phyloP scores from a whole-genome alignment of 2,888 invertebrate genomes.

The Caprella mutica region DNA sequence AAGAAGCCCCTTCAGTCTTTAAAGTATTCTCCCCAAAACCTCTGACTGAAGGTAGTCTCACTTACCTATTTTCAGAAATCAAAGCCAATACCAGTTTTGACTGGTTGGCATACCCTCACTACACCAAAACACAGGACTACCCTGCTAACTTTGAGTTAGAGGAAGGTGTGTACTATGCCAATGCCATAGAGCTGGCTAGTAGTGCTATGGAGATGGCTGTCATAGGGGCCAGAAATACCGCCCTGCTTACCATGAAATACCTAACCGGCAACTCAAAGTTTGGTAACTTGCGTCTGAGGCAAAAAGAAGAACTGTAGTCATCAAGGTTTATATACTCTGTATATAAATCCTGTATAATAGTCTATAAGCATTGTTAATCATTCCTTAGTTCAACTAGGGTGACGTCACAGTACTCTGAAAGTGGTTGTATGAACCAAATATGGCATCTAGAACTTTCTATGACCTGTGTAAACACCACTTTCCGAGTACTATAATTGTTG shows the following conservation, averaged over 20 bases:
- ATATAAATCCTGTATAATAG: no score
- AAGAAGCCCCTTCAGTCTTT: constrained; percentile 42
- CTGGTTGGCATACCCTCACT: constrained; percentile 51
- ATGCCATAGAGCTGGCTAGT: constrained; percentile 53
- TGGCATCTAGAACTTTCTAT: no score
- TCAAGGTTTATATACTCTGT: no score
- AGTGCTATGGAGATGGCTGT: constrained; percentile 58
- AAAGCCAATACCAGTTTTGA: constrained; percentile 39
- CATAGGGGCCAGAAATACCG: constrained; percentile 51
- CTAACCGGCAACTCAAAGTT: constrained; percentile 29
- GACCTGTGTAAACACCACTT: no score
- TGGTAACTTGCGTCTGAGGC: background rate
- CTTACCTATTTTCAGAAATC: constrained; percentile 44
- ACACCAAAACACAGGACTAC: constrained; percentile 39
- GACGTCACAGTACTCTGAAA: no score
- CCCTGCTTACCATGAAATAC: constrained; percentile 46
- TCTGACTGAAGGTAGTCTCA: constrained; percentile 42
- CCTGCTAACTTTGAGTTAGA: constrained; percentile 45
- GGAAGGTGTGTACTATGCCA: constrained; percentile 49
- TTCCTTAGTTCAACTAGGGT: no score
- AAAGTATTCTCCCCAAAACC: constrained; percentile 49
- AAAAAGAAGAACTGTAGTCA: constrained; percentile 25
- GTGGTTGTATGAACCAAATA: no score
- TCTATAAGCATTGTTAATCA: no score
- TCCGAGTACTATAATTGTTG: no score